Conservation (phyloP, 2,113 vertebrate species). For the Alaudala cheleensis region DNA sequence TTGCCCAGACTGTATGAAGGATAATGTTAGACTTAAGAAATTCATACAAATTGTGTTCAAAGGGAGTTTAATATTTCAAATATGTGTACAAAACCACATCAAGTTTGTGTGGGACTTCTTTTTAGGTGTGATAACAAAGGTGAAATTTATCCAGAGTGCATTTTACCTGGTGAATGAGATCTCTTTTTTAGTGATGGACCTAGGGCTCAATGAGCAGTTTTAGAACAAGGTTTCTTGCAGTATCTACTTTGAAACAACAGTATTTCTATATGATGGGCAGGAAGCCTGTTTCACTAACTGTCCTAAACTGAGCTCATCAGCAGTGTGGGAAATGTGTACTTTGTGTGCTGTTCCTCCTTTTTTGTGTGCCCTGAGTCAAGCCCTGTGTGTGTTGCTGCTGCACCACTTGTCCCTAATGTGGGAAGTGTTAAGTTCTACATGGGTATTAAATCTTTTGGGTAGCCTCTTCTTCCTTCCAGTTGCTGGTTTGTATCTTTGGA, state of each 20-base stretch:
- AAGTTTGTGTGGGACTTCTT: background rate
- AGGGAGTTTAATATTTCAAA: background rate
- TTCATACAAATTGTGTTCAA: background rate
- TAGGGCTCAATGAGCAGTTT: background rate
- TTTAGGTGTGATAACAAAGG: background rate
- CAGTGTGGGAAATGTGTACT: background rate
- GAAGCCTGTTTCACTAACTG: background rate
- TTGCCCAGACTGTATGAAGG: background rate
- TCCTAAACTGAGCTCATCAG: background rate
- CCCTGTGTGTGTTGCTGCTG: background rate
- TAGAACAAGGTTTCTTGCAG: background rate
- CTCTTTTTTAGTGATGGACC: background rate
- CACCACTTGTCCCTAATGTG: fast-evolving
- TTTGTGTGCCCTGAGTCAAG: background rate
- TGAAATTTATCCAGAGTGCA: background rate
- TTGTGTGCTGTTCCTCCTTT: background rate
- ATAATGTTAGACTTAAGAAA: background rate
- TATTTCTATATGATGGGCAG: too few species aligned
- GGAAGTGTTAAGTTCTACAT: fast-evolving
- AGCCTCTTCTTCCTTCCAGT: background rate
- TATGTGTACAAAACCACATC: background rate
- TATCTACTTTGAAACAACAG: background rate
- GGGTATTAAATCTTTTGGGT: too few species aligned
- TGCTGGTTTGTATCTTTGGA: background rate
- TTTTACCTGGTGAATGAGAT: background rate